These are phyloP conservation scores for Achatina immaculata DNA, from an alignment of 1,140 invertebrate genomes.

Conservation along the genomic window DNA sequence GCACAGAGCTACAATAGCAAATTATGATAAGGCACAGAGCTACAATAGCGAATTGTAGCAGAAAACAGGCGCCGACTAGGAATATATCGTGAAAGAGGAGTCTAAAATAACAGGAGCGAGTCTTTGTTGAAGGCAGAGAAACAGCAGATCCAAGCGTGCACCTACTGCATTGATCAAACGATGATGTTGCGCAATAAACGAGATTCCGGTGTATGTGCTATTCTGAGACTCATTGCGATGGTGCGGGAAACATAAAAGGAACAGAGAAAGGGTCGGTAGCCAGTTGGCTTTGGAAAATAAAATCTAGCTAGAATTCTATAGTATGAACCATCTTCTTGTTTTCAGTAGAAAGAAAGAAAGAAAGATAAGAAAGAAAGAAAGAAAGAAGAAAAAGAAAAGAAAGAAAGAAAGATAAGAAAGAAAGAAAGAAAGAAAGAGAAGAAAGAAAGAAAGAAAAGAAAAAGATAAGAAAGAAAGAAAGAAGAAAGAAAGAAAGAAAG, in stretches of 20 bases:
- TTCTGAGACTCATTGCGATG: not conserved
- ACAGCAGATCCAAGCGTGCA: not conserved
- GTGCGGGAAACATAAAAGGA: not conserved
- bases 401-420: not conserved
- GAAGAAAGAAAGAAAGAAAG: not conserved
- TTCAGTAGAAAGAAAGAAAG: not conserved
- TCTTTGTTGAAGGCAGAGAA: not conserved
- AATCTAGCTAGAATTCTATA: not conserved
- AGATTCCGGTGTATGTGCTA: not conserved
- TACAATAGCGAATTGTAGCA: too few relatives aligned
- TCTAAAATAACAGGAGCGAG: too few relatives aligned
- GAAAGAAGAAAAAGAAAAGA: not conserved
- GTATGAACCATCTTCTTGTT: not conserved
- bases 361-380: not conserved
- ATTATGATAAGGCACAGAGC: too few relatives aligned
- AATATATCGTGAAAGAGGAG: too few relatives aligned
- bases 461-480: not conserved
- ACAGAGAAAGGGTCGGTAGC: not conserved
- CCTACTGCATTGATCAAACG: too few relatives aligned
- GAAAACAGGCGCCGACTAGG: too few relatives aligned
- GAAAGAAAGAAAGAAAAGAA: not conserved
- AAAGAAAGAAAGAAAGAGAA: conserved; percentile 25
- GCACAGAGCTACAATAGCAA: too few relatives aligned
- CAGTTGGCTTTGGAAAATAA: not conserved
- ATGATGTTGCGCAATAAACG: not conserved